Percentiles rank a stretch among this genome's conserved stretches.
Evolutionary conservation across 2,888 invertebrate genomes (phyloP).

Genomic region (Meganola albula): DNA sequence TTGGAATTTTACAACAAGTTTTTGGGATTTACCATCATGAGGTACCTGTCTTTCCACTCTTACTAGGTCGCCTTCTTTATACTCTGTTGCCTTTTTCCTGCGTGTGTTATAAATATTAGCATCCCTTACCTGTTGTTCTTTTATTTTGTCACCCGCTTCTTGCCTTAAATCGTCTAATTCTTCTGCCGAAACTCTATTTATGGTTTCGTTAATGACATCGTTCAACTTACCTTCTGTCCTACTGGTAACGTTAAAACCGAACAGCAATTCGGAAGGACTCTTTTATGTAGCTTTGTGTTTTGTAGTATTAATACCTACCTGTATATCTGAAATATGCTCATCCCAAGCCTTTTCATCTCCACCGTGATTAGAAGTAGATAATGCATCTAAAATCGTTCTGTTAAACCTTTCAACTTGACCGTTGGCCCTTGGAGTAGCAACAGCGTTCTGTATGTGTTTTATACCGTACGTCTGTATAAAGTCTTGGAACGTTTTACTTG

Average conservation of each 20-base stretch:
- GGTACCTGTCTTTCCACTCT: slow-evolving; percentile 4
- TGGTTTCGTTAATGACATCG: background rate
- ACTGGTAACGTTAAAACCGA: background rate
- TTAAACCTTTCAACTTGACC: slow-evolving; percentile 1
- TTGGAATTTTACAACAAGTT: slow-evolving; percentile 2
- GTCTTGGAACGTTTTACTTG: background rate
- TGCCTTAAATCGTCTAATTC: background rate
- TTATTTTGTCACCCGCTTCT: background rate
- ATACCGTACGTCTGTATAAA: background rate
- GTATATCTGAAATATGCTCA: background rate
- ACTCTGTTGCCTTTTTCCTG: background rate
- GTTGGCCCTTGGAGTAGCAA: background rate
- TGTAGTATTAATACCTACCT: slow-evolving; percentile 2
- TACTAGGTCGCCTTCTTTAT: slow-evolving; percentile 1
- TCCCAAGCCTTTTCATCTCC: slow-evolving; percentile 1
- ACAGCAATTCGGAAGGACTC: background rate
- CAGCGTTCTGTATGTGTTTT: background rate
- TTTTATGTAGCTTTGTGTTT: slow-evolving; percentile 2
- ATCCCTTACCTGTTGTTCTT: slow-evolving; percentile 2
- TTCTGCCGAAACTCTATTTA: background rate
- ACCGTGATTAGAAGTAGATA: background rate
- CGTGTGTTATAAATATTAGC: background rate
- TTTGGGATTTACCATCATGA: slow-evolving; percentile 4
- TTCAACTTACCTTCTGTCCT: background rate
- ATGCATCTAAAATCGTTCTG: background rate